A percentile compares a stretch with the other conserved stretches of the same genome.
Evolutionary conservation across 2,113 vertebrate species (phyloP).

Genomic region (Rhinopomastus cyanomelas): DNA sequence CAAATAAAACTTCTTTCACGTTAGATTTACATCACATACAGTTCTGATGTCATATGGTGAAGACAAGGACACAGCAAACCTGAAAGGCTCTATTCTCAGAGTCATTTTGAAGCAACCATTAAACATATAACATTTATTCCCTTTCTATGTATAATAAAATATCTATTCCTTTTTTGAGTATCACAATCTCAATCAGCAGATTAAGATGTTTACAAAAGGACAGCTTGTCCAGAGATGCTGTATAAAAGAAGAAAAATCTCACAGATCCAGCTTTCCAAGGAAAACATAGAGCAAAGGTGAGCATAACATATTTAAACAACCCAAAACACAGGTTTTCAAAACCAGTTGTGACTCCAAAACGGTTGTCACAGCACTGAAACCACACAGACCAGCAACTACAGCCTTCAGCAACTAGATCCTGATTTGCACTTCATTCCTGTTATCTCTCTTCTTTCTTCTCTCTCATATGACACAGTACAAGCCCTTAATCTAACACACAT

Average conservation of each 20-base stretch:
- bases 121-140: neutral
- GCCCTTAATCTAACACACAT: neutral
- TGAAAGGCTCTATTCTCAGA: neutral
- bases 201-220: neutral
- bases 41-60: neutral
- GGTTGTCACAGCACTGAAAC: neutral
- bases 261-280: neutral
- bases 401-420: neutral
- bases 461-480: neutral
- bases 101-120: neutral
- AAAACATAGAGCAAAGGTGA: neutral
- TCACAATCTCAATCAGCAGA: neutral
- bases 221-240: neutral
- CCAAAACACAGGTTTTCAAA: neutral
- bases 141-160: no score
- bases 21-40: neutral
- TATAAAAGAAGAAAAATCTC: neutral
- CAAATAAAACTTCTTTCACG: neutral
- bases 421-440: neutral
- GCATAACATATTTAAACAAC: fast-evolving
- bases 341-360: neutral
- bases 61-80: neutral
- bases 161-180: no score
- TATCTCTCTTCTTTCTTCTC: neutral
- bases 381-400: neutral